Evolutionary conservation across 2,888 invertebrate genomes (phyloP).

Genomic region (Cephus nigrinus): DNA sequence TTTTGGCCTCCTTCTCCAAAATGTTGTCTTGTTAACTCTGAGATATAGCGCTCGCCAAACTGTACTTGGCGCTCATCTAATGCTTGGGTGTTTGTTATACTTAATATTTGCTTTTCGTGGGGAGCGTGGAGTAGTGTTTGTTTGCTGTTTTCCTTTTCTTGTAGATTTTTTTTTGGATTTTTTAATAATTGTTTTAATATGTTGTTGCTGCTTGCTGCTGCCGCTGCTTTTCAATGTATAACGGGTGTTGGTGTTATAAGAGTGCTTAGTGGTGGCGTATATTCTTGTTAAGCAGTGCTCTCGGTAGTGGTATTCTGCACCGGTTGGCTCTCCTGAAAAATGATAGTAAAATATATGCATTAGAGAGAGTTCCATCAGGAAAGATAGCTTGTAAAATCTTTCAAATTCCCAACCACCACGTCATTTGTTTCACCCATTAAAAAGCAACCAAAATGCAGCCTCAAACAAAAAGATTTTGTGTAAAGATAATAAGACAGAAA

Average conservation of each 20-base stretch:
- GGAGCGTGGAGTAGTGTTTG: conserved; percentile 57
- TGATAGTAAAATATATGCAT: conserved; percentile 1
- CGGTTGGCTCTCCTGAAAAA: conserved; percentile 69
- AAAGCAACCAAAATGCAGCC: no score
- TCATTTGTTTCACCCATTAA: no score
- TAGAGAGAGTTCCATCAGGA: neutral
- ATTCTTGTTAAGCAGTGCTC: conserved; percentile 70
- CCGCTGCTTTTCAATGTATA: conserved; percentile 42
- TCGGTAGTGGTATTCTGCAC: conserved; percentile 73
- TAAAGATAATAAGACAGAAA: no score
- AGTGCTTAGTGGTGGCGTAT: conserved; percentile 44
- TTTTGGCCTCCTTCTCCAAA: conserved; percentile 1
- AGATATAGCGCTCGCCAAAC: neutral
- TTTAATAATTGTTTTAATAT: conserved; percentile 47
- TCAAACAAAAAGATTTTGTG: no score
- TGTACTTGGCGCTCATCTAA: conserved; percentile 1
- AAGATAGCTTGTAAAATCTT: no score
- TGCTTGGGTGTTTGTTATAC: conserved; percentile 23
- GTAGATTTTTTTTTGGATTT: conserved; percentile 45
- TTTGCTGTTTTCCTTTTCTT: conserved; percentile 43
- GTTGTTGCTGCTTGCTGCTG: conserved; percentile 43
- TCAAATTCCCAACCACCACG: no score
- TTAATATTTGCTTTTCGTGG: conserved; percentile 35
- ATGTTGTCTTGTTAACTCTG: neutral
- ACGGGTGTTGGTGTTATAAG: conserved; percentile 54